Conservation (phyloP, 2,888 invertebrate genomes). For the Strigamia crassipes region DNA sequence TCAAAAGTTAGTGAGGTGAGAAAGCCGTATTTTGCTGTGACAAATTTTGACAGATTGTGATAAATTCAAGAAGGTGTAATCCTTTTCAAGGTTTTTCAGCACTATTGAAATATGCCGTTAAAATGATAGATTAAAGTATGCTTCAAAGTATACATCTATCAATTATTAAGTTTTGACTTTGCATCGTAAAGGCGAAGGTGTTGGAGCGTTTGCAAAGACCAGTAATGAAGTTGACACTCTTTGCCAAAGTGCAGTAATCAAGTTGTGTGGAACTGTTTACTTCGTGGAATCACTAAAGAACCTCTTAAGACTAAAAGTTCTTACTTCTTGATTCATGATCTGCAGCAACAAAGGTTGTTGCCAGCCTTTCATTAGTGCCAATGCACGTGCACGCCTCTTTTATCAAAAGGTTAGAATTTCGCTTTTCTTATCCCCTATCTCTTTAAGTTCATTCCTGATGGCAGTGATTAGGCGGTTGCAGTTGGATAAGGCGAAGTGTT, state of each 20-base stretch:
- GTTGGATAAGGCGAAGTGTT: not conserved
- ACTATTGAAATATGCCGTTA: not conserved
- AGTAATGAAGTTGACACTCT: not conserved
- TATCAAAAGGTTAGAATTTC: not conserved
- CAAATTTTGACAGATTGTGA: conserved; percentile 22
- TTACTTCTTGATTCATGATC: not conserved
- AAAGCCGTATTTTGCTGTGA: not conserved
- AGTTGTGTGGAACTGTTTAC: conserved; percentile 6
- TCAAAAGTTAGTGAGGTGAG: conserved; percentile 4
- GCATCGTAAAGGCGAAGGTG: not conserved
- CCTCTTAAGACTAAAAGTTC: conserved; percentile 3
- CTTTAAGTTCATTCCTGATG: not conserved
- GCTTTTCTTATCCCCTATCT: not conserved
- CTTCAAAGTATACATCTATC: not conserved
- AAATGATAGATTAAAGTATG: conserved; percentile 5
- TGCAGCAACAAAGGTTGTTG: not conserved
- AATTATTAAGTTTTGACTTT: not conserved
- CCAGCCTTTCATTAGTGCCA: not conserved
- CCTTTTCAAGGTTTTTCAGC: not conserved
- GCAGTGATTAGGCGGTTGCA: not conserved
- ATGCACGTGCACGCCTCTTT: not conserved
- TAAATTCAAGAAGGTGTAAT: conserved; percentile 16
- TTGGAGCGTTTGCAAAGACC: not conserved
- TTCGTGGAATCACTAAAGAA: not conserved
- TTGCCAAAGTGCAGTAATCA: conserved; percentile 12